Conservation (phyloP, 2,888 invertebrate genomes). For the Phlogophora meticulosa region DNA sequence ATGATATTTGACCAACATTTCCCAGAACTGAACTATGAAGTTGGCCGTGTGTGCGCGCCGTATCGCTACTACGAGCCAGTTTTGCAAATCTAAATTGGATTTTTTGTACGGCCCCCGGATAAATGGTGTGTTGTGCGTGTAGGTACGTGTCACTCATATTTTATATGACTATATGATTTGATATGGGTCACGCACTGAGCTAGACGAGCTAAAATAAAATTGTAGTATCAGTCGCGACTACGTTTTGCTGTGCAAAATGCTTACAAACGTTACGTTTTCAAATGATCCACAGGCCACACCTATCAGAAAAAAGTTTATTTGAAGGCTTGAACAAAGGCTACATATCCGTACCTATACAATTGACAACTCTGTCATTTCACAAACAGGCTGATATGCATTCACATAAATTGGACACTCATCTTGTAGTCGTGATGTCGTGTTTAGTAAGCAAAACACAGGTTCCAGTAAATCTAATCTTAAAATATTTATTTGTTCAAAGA, state of each 20-base stretch:
- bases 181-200: conserved; percentile 32
- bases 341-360: not conserved
- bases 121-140: conserved; percentile 32
- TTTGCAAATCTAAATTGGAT: conserved; percentile 54
- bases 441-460: not conserved
- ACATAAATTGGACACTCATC: not conserved
- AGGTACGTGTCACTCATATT: conserved; percentile 53
- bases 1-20: not conserved
- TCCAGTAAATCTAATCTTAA: not conserved
- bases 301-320: conserved; percentile 11
- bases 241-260: conserved; percentile 5
- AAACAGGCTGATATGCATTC: not conserved
- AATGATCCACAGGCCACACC: not conserved
- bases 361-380: not conserved
- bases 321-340: not conserved
- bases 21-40: not conserved
- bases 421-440: not conserved
- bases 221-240: conserved; percentile 19
- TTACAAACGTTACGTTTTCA: conserved; percentile 1
- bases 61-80: conserved; percentile 19
- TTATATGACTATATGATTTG: conserved; percentile 38
- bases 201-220: conserved; percentile 15
- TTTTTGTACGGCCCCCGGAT: conserved; percentile 37
- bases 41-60: not conserved
- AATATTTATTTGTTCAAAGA: not conserved